Conservation (phyloP, 2,113 vertebrate genomes). For the Alexandromys fortis region DNA sequence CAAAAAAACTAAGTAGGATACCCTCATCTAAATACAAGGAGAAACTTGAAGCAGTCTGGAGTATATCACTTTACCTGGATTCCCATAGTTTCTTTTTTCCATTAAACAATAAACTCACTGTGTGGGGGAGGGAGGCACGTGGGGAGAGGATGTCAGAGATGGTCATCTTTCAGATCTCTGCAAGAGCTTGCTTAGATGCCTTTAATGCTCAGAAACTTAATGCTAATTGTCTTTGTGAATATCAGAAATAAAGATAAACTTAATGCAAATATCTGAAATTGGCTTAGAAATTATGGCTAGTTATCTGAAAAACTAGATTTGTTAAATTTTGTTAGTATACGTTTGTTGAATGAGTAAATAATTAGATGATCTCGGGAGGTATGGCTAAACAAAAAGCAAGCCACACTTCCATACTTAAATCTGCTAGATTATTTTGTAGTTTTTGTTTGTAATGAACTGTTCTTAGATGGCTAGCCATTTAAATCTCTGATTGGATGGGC, state of each 20-base stretch:
- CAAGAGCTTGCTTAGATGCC: background rate
- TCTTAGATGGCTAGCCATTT: background rate
- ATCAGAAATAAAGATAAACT: conserved; percentile 13
- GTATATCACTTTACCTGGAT: background rate
- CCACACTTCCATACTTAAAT: background rate
- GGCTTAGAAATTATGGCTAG: conserved; percentile 9
- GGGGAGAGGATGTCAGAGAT: background rate
- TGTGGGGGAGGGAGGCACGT: background rate
- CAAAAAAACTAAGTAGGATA: background rate
- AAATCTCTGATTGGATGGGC: background rate
- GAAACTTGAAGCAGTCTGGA: background rate
- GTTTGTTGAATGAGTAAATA: background rate
- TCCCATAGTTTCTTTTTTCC: background rate
- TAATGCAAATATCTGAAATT: conserved; percentile 18
- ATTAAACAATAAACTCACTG: background rate
- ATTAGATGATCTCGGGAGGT: background rate
- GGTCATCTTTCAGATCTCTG: background rate
- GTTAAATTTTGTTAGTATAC: background rate
- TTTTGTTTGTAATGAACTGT: background rate
- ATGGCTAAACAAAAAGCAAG: background rate
- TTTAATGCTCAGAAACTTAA: background rate
- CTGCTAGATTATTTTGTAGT: background rate
- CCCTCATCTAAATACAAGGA: background rate
- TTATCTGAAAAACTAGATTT: background rate
- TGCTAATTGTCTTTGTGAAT: background rate